Evolutionary conservation across 2,888 invertebrate species (phyloP).

Genomic region (Rhaphigaster nebulosa): DNA sequence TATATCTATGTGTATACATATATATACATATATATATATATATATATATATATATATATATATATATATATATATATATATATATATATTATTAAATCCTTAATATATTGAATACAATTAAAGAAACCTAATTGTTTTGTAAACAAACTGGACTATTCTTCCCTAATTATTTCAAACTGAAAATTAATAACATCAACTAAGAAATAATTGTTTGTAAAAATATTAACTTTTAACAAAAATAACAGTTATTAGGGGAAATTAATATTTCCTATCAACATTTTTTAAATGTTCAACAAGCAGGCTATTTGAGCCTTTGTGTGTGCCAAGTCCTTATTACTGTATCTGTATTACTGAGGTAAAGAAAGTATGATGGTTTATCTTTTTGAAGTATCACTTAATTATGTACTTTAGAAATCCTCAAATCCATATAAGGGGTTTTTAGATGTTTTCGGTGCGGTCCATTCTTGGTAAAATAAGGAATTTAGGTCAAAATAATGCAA

Average conservation of each 20-base stretch:
- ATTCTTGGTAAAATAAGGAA: too few relatives aligned
- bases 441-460: too few relatives aligned
- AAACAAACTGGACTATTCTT: slow-evolving; percentile 31
- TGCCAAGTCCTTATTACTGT: not conserved
- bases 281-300: not conserved
- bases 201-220: not conserved
- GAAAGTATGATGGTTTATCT: not conserved
- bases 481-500: too few relatives aligned
- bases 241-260: not conserved
- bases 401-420: not conserved
- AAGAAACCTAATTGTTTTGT: not conserved
- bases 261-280: not conserved
- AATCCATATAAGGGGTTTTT: too few relatives aligned
- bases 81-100: too few relatives aligned
- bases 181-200: not conserved
- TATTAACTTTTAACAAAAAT: not conserved
- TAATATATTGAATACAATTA: too few relatives aligned
- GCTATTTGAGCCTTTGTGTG: not conserved
- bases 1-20: too few relatives aligned
- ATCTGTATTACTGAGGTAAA: not conserved
- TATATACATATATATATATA: too few relatives aligned
- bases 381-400: not conserved
- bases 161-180: not conserved
- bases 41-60: too few relatives aligned
- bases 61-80: too few relatives aligned